Evolutionary conservation across 2,113 vertebrate genomes (phyloP), one percentile per base, ranked within the genome.

Genomic region (Galbula dea): DNA sequence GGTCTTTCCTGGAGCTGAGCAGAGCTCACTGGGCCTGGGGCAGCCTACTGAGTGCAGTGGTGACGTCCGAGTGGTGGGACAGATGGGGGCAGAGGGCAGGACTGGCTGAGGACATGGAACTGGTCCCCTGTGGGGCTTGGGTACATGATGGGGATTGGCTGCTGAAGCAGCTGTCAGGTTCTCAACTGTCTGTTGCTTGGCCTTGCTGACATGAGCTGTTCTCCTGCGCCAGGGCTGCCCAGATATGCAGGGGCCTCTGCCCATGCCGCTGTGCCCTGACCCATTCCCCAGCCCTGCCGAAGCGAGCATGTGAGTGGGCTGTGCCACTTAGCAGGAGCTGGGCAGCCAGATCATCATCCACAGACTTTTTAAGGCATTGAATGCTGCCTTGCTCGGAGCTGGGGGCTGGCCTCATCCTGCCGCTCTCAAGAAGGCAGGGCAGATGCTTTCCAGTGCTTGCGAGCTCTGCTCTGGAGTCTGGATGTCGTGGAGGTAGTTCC

Each of bases 341-440:
- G 37, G 45, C 55, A 24, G 45, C 2, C 7, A n/a, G 52, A 16
- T 18, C 62, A 41, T 79, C 76, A 15, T 61, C 89, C 72, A 7
- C 30, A 41, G 83, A 83, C 86, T 90, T 54, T 89, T 86, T 84
- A 91, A 90, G 94, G 90, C 83, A 57, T 83, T 43, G 83, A 83
- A 7, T 3, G 18, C 62, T 7, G 55, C 21, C 57, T 41, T 41
- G 48, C 5, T 46, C 3, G 9, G 78, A 18, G 36, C 68, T 58
- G 87, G 69, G 76, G 74, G 79, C 79, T 54, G 68, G 30, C 62
- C 43, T 3, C 6, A 23, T 30, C n/a, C 26, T 21, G 41, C 54
- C 0, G 30, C 51, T 15, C 37, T 14, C 2, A 0, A 6, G 48
- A 24, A 12, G 34, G 30, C 45, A 6, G 39, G 22, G 77, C 49